These are phyloP conservation scores for Leptatherina wallacei DNA, from an alignment of 2,797 vertebrate species.

Conservation along the genomic window DNA sequence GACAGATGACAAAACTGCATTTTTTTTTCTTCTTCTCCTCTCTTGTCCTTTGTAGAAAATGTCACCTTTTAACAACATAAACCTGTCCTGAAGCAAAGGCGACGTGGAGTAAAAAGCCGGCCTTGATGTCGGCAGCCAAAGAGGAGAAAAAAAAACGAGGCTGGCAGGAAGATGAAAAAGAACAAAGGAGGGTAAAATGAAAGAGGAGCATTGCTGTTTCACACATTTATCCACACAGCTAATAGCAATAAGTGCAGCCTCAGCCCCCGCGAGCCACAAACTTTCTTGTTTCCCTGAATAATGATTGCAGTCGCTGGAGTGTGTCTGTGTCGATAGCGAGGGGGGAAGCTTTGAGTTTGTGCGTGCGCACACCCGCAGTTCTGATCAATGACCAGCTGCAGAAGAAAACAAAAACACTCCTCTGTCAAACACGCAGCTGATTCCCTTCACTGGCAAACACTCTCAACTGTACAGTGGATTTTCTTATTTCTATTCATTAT, in stretches of 20 bases:
- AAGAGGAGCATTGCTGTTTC: slow-evolving; percentile 13
- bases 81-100: slow-evolving; percentile 38
- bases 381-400: slow-evolving; percentile 44
- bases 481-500: slow-evolving; percentile 1
- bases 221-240: slow-evolving; percentile 25
- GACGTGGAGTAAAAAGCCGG: background rate
- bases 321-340: slow-evolving; percentile 21
- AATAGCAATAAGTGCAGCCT: slow-evolving; percentile 30
- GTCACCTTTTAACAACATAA: slow-evolving; percentile 33
- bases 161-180: slow-evolving; percentile 14
- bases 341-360: slow-evolving; percentile 38
- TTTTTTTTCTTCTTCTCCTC: background rate
- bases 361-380: background rate
- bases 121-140: slow-evolving; percentile 37
- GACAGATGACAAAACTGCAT: background rate
- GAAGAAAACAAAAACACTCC: background rate
- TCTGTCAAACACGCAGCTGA: background rate
- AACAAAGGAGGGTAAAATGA: slow-evolving; percentile 39
- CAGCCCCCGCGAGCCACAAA: slow-evolving; percentile 22
- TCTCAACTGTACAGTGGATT: background rate
- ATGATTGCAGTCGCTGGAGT: slow-evolving; percentile 24
- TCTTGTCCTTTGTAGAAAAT: slow-evolving; percentile 32
- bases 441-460: slow-evolving; percentile 10
- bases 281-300: slow-evolving; percentile 28
- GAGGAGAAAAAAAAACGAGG: slow-evolving; percentile 8